These are phyloP conservation scores for Archocentrus centrarchus DNA, from an alignment of 2,113 vertebrate genomes.

Conservation along the genomic window DNA sequence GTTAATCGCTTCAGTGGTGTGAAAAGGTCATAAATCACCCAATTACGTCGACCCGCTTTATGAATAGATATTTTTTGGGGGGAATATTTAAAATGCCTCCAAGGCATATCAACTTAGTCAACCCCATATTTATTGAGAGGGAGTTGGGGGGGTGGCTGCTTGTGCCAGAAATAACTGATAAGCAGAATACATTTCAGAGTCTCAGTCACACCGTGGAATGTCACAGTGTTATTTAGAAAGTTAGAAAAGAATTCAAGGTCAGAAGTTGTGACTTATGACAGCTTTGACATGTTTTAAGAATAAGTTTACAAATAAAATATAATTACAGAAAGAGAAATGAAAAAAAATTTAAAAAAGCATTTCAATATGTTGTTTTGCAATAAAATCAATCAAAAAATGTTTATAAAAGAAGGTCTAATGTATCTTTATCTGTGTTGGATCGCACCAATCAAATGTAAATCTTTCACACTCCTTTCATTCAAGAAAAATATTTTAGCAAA, in stretches of 20 bases:
- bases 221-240: conserved; percentile 50
- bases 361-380: conserved; percentile 4
- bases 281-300: conserved; percentile 28
- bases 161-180: conserved; percentile 74
- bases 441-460: conserved; percentile 31
- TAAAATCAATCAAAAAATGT: conserved; percentile 22
- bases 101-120: conserved; percentile 76
- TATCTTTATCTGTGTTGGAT: conserved; percentile 31
- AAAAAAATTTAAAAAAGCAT: not conserved
- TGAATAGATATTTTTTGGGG: conserved; percentile 78
- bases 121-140: conserved; percentile 73
- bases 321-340: conserved; percentile 12
- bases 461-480: not conserved
- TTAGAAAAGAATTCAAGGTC: conserved; percentile 64
- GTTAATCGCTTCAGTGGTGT: conserved; percentile 80
- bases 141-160: conserved; percentile 49
- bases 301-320: conserved; percentile 12
- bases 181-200: conserved; percentile 67
- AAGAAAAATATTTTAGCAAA: not conserved
- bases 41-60: conserved; percentile 75
- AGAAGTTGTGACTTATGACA: conserved; percentile 50
- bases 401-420: conserved; percentile 21
- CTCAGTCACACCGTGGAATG: conserved; percentile 59
- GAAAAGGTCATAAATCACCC: conserved; percentile 83
- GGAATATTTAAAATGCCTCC: conserved; percentile 74